Evolutionary conservation across 1,140 invertebrate genomes (phyloP).

Genomic region (Globodera ellingtonae): DNA sequence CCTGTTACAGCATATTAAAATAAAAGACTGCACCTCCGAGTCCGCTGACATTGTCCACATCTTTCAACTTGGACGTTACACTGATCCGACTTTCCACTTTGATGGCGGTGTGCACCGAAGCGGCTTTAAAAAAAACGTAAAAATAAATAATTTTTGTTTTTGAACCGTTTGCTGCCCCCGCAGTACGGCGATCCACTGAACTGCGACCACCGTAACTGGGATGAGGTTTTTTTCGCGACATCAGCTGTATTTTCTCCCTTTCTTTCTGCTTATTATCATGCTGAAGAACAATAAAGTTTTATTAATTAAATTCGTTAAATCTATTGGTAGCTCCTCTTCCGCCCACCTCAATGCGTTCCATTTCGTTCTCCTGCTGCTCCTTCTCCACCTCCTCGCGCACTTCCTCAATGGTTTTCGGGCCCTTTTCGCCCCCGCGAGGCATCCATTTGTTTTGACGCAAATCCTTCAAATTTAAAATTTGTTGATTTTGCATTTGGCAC

Average conservation of each 20-base stretch:
- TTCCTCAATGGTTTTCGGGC: slow-evolving; percentile 39
- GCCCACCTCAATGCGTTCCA: slow-evolving; percentile 28
- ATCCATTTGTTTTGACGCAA: slow-evolving; percentile 36
- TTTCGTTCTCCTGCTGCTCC: slow-evolving; percentile 32
- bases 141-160: neutral
- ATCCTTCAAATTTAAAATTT: neutral
- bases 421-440: slow-evolving; percentile 31
- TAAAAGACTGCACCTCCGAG: neutral
- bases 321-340: neutral
- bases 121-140: neutral
- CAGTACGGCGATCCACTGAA: slow-evolving; percentile 21
- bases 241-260: slow-evolving; percentile 14
- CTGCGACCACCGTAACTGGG: slow-evolving; percentile 15
- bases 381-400: slow-evolving; percentile 29
- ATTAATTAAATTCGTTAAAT: neutral
- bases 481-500: neutral
- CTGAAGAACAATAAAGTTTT: slow-evolving; percentile 1
- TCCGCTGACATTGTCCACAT: neutral
- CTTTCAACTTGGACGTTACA: neutral
- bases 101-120: neutral
- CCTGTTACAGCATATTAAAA: too few relatives aligned
- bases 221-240: neutral
- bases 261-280: slow-evolving; percentile 21
- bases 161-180: neutral
- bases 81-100: neutral